Percentiles rank a stretch among this genome's conserved stretches.
Conservation (phyloP, 2,113 vertebrate genomes). For the Lepus europaeus region DNA sequence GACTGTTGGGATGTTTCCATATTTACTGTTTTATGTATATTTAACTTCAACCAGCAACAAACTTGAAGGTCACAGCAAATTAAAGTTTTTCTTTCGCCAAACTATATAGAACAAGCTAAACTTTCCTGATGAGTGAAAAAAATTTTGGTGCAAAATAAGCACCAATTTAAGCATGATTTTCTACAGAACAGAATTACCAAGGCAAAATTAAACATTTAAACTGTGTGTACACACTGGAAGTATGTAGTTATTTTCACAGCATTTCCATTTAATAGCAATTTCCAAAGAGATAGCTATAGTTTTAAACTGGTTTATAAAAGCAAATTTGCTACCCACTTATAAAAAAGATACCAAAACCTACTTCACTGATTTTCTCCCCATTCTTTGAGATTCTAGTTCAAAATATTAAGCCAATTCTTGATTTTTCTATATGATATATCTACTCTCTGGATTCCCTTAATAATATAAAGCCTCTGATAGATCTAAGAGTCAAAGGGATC, state of each 20-base stretch:
- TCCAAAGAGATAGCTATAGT: constrained; percentile 38
- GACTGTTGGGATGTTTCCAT: constrained; percentile 9
- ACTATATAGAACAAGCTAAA: constrained; percentile 32
- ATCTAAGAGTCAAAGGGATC: too few relatives aligned
- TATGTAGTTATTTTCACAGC: constrained; percentile 56
- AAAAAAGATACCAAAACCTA: background rate
- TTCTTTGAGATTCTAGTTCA: constrained; percentile 28
- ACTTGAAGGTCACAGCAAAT: constrained; percentile 47
- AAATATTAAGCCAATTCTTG: background rate
- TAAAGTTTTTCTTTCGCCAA: background rate
- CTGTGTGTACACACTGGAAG: constrained; percentile 53
- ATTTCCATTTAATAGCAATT: constrained; percentile 66
- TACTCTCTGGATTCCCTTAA: constrained; percentile 43
- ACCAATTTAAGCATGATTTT: constrained; percentile 56
- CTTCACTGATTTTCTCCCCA: background rate
- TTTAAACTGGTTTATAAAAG: constrained; percentile 57
- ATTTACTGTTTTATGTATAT: constrained; percentile 62
- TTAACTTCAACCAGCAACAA: constrained; percentile 60
- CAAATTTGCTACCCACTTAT: constrained; percentile 53
- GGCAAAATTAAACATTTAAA: constrained; percentile 70
- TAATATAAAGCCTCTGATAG: background rate
- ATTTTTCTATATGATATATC: constrained; percentile 31
- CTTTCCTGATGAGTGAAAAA: constrained; percentile 21
- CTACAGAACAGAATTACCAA: constrained; percentile 48
- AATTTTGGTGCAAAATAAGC: constrained; percentile 33